Percentiles rank a stretch among this genome's conserved stretches.
phyloP scores from a whole-genome alignment of 1,140 invertebrate genomes.

The Scaptodrosophila lebanonensis region DNA sequence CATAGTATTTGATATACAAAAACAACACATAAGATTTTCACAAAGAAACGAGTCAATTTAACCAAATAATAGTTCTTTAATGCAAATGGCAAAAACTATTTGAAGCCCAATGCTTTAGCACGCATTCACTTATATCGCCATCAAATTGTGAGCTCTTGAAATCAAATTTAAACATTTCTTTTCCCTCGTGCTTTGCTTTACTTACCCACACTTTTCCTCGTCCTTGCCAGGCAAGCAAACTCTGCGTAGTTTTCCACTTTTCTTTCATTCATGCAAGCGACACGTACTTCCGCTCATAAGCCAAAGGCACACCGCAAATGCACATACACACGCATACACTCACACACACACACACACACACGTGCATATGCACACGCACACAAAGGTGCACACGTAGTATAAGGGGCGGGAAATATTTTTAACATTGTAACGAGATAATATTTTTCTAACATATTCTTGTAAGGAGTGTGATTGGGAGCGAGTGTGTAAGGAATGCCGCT shows the following conservation, averaged over 20 bases:
- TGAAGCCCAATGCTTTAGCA: constrained; percentile 55
- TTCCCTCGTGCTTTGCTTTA: background rate
- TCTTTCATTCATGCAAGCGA: constrained; percentile 33
- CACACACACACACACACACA: background rate
- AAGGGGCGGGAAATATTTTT: constrained; percentile 9
- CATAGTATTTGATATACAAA: too few species aligned
- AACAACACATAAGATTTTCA: too few species aligned
- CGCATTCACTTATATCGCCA: constrained; percentile 72
- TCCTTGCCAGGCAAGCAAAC: constrained; percentile 21
- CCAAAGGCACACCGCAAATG: constrained; percentile 54
- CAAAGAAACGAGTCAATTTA: too few species aligned
- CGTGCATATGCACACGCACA: constrained; percentile 1
- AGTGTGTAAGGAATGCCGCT: background rate
- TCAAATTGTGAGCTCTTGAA: constrained; percentile 68
- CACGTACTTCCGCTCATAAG: constrained; percentile 67
- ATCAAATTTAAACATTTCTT: constrained; percentile 67
- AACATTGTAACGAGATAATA: constrained; percentile 72
- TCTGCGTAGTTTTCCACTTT: constrained; percentile 40
- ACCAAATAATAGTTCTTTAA: too few species aligned
- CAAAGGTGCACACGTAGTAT: background rate
- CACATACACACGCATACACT: constrained; percentile 23
- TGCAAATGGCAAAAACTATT: background rate
- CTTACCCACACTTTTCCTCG: constrained; percentile 42
- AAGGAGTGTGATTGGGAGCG: too few species aligned
- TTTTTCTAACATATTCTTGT: constrained; percentile 64